Evolutionary conservation across 2,888 invertebrate genomes (phyloP).

Genomic region (Pollenia angustigena): DNA sequence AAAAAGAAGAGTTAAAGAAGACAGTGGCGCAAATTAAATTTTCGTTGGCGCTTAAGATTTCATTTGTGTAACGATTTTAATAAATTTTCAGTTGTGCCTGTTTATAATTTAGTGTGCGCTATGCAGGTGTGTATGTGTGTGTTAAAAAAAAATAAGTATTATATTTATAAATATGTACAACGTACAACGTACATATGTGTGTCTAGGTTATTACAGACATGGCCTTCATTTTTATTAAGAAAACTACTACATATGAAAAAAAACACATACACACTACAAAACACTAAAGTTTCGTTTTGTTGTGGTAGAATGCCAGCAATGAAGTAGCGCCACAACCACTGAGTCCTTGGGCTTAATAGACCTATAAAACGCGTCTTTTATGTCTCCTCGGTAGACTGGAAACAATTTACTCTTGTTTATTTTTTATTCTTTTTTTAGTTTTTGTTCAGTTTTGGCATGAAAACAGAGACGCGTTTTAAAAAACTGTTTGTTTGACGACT

Average conservation of each 20-base stretch:
- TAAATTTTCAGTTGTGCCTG: too few species aligned
- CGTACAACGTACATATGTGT: neutral
- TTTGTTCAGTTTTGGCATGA: constrained; percentile 35
- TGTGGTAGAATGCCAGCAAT: neutral
- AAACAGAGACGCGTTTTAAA: constrained; percentile 8
- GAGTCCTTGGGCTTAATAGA: constrained; percentile 68
- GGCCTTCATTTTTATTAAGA: constrained; percentile 60
- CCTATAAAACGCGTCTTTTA: constrained; percentile 70
- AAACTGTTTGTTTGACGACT: constrained; percentile 16
- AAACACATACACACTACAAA: neutral
- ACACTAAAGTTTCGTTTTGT: constrained; percentile 16
- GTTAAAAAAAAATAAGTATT: constrained; percentile 8
- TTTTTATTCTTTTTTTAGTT: neutral
- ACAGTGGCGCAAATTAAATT: too few species aligned
- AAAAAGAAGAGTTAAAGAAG: neutral
- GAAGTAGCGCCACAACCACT: neutral
- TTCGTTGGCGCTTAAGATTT: too few species aligned
- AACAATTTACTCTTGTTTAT: constrained; percentile 46
- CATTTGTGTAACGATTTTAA: too few species aligned
- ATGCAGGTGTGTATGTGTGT: neutral
- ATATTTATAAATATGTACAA: neutral
- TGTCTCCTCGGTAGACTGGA: constrained; percentile 69
- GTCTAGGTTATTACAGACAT: constrained; percentile 58
- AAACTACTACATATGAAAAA: neutral
- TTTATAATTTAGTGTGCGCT: constrained; percentile 2